phyloP scores from a whole-genome alignment of 2,113 vertebrate species.

The Chloroceryle aenea region DNA sequence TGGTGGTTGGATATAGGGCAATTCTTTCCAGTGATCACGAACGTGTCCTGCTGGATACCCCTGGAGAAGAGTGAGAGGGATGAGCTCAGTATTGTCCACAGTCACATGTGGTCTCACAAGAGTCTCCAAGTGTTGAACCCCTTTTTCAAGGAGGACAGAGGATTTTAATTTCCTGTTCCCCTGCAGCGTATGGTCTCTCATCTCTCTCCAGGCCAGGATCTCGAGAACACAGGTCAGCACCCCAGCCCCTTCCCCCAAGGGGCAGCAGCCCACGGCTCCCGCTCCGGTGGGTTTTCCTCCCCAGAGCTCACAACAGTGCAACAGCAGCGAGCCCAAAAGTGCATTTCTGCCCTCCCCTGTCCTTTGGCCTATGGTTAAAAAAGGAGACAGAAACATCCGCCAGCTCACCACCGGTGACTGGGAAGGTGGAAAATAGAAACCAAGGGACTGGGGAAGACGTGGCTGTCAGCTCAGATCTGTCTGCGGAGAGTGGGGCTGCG shows the following conservation, averaged over 20 bases:
- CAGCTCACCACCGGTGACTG: background rate
- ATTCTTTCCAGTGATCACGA: background rate
- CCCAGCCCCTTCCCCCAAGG: background rate
- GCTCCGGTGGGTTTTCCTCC: background rate
- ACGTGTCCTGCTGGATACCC: fast-evolving
- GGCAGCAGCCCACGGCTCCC: background rate
- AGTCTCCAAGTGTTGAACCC: background rate
- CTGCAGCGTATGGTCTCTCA: fast-evolving
- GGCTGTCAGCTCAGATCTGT: constrained; percentile 7
- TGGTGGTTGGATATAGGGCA: fast-evolving
- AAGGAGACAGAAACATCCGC: background rate
- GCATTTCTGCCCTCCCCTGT: background rate
- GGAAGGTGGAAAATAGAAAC: background rate
- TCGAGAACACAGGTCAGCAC: fast-evolving
- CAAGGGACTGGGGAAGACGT: background rate
- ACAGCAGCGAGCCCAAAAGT: background rate
- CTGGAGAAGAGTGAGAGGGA: background rate
- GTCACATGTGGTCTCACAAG: fast-evolving
- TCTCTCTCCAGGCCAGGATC: background rate
- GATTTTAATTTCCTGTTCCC: background rate
- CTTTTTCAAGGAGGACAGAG: background rate
- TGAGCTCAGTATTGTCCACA: background rate
- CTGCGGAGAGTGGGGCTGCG: fast-evolving
- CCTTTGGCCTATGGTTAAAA: background rate
- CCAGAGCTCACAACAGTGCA: fast-evolving